Base-by-base conservation (phyloP, 1,140 invertebrate genomes). In the Heliconius nattereri region DNA sequence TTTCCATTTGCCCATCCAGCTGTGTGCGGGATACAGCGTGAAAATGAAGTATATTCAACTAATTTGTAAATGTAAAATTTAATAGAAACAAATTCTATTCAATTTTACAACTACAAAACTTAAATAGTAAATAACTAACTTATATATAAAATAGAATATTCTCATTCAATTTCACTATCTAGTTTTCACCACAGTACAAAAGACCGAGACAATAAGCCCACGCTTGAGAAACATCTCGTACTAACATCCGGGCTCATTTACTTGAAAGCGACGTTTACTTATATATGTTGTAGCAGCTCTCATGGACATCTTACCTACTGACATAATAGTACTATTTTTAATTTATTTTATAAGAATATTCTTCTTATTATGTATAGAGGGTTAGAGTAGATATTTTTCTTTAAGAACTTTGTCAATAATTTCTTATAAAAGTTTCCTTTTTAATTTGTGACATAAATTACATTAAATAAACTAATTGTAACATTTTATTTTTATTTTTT, bases 151-250 rank as follows among this genome's bases (percentile, higher is more conserved):
- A 16, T 66, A 66, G 9, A 66, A 66, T 26, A 11, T 66, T 26
- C 60, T 29, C 11, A 66, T 66, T 66, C 23, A 66, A 66, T 66
- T 66, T 66, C 26, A 11, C 23, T 66, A 66, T 66, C 60, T 66
- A 66, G 26, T 66, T 66, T 66, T 66, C 60, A 66, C 60, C 26
- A 16, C 60, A 66, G 26, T 13, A 66, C 60, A 66, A 66, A 66
- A 66, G 60, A 66, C 60, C 60, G 60, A 66, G 60, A 66, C 60
- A 66, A 66, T 66, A 66, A 66, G 26, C 60, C 60, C 60, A 66
- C 60, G 60, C 60, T 66, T 66, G 60, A 66, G 60, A 66, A 66
- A 66, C 60, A 66, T 66, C 23, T 66, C 60, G 60, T 66, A 66
- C 60, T 66, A 66, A 66, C 60, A 66, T 66, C 60, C 60, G 60